phyloP scores from a whole-genome alignment of 2,797 vertebrate genomes.

The Pangasius krempfi region DNA sequence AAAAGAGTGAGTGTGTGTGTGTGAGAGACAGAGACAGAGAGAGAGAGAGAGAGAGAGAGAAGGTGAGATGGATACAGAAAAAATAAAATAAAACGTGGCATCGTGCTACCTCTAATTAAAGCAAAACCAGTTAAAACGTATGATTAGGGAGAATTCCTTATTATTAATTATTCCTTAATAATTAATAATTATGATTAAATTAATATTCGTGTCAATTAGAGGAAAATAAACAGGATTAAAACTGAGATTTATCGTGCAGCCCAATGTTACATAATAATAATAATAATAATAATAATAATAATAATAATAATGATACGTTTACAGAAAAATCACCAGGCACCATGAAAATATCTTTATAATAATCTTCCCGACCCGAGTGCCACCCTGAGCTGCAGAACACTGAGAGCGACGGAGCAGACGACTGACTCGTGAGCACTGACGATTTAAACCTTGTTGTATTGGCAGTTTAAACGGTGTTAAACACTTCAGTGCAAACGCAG shows the following conservation, averaged over 20 bases:
- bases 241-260: background rate
- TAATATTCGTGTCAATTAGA: background rate
- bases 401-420: background rate
- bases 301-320: slow-evolving; percentile 3
- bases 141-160: no score
- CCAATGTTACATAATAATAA: background rate
- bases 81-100: no score
- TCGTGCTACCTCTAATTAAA: no score
- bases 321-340: background rate
- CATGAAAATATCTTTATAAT: background rate
- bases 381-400: slow-evolving; percentile 18
- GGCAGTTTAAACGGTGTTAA: slow-evolving; percentile 29
- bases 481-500: slow-evolving; percentile 30
- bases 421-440: no score
- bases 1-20: background rate
- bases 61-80: background rate
- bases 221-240: background rate
- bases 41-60: background rate
- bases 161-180: no score
- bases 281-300: slow-evolving; percentile 18
- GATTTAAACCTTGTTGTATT: slow-evolving; percentile 28
- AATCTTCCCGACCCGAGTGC: no score
- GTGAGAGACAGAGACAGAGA: background rate
- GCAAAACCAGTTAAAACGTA: no score
- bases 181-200: background rate